A percentile compares a stretch with the other conserved stretches of the same genome.
Evolutionary conservation across 2,797 vertebrate genomes (phyloP).

Genomic region (Tinamus major): DNA sequence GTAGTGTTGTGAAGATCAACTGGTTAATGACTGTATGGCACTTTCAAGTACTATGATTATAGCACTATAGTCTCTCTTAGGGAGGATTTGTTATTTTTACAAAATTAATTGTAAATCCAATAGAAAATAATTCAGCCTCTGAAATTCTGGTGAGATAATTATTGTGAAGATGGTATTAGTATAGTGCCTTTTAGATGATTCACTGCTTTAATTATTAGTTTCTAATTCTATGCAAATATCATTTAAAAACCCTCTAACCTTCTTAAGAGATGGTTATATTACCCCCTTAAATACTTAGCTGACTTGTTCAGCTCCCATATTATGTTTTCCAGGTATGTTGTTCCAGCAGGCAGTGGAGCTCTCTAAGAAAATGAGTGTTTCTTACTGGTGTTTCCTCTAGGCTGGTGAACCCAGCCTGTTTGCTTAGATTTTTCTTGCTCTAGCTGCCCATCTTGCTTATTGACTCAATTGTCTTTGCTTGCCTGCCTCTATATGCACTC

Average conservation of each 20-base stretch:
- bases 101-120: conserved; percentile 76
- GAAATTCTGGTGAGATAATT: conserved; percentile 75
- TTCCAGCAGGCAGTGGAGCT: not conserved
- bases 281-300: not conserved
- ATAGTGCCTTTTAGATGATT: conserved; percentile 59
- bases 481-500: fast-evolving
- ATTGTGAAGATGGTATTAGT: conserved; percentile 64
- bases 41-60: conserved; percentile 53
- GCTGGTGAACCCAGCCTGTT: not conserved
- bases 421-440: not conserved
- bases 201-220: conserved; percentile 70
- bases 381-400: not conserved
- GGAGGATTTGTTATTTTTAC: conserved; percentile 73
- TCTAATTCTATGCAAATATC: conserved; percentile 62
- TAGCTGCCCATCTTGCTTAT: fast-evolving
- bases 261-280: not conserved
- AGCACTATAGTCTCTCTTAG: conserved; percentile 29
- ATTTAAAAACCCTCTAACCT: conserved; percentile 14
- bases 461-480: not conserved
- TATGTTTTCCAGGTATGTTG: not conserved
- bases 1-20: not conserved
- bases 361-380: not conserved
- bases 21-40: conserved; percentile 24
- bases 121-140: conserved; percentile 71
- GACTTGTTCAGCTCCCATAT: not conserved